Evolutionary conservation across 1,140 invertebrate species (phyloP), one percentile per base, ranked within the genome.

Genomic region (Cardiocondyla obscurior): DNA sequence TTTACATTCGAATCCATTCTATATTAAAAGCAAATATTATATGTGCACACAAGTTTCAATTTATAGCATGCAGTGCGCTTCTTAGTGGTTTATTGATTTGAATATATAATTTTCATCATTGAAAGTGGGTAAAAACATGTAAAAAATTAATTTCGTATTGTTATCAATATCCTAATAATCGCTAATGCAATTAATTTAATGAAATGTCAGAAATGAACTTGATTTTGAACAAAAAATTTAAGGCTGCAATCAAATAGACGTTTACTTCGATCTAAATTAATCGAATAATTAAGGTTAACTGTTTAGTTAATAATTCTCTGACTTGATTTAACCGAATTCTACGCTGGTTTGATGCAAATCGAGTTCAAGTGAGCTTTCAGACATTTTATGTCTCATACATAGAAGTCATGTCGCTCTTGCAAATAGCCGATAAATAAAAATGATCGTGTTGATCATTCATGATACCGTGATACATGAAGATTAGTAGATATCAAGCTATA

Each of bases 21-120:
- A 28, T 36, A 76, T 76, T 64, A 76, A 49, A 64, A 46, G 58
- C 57, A 76, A 64, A 76, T 76, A 64, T 76, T 76, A 49, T 49
- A 62, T 39, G 19, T 33, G 72, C 28, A 76, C 8, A 76, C 42
- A 49, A 12, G 22, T 46, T 33, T 64, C 8, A 62, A 76, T 33
- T 25, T 53, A 39, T 7, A 22, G n/a, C 46, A 25, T 55, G 19
- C 6, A 22, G 19, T 62, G 28, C n/a, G n/a, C 19, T 12, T 60
- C 39, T 33, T 46, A 28, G n/a, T 5, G n/a, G 19, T 62, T 22
- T 28, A 14, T 28, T 14, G 57, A 62, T 74, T 74, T 28, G 10
- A 10, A 0, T 22, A 60, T 22, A 60, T 44, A 74, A 46, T 73
- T 0, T 28, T 46, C 6, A 42, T 60, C 3, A 28, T 55, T 55